Percentiles rank a stretch among this genome's conserved stretches.
Evolutionary conservation across 2,113 vertebrate genomes (phyloP).

Genomic region (Microtus oregoni): DNA sequence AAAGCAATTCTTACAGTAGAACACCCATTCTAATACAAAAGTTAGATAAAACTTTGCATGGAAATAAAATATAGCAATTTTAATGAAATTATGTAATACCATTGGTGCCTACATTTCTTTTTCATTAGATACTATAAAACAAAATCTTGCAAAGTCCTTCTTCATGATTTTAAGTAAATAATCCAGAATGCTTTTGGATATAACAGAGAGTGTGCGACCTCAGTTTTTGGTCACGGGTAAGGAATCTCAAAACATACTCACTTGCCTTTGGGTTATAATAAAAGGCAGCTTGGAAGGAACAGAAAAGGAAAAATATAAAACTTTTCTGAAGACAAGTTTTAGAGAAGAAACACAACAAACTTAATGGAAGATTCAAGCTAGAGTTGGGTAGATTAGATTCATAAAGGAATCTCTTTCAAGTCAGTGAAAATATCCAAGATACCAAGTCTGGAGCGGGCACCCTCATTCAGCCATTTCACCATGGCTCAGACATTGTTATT

Average conservation of each 20-base stretch:
- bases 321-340: neutral
- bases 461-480: neutral
- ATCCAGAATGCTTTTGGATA: neutral
- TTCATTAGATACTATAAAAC: neutral
- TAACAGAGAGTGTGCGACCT: neutral
- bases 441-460: neutral
- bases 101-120: neutral
- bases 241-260: neutral
- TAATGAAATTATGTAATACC: constrained; percentile 8
- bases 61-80: neutral
- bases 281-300: constrained; percentile 1
- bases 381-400: neutral
- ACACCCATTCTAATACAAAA: neutral
- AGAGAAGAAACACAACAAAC: constrained; percentile 11
- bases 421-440: neutral
- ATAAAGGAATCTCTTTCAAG: neutral
- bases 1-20: neutral
- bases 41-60: constrained; percentile 3
- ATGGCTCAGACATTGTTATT: neutral
- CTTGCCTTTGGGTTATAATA: constrained; percentile 2
- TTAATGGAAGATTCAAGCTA: constrained; percentile 26
- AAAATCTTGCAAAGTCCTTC: neutral
- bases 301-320: neutral
- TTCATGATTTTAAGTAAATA: neutral
- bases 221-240: neutral